Evolutionary conservation across 2,113 vertebrate species (phyloP).

Genomic region (Macrotus californicus): DNA sequence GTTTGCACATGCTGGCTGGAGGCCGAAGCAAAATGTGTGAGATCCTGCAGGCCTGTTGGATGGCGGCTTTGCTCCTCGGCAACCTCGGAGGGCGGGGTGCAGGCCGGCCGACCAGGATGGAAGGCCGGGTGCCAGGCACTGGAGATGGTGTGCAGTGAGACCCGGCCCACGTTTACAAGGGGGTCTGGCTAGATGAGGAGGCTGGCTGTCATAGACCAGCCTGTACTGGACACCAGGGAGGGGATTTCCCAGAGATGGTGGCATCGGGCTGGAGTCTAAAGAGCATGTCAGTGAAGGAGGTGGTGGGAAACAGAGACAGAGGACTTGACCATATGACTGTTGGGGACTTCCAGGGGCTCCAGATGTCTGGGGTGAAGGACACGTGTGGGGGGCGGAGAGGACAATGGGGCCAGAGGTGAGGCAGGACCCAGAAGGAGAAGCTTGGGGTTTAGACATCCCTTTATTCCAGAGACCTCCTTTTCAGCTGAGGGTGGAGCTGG

Average conservation of each 20-base stretch:
- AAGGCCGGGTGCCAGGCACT: accelerated
- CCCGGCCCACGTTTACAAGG: accelerated
- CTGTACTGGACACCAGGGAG: background rate
- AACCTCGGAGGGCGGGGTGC: background rate
- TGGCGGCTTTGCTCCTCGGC: background rate
- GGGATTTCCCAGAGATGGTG: background rate
- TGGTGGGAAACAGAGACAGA: background rate
- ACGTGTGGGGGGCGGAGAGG: accelerated
- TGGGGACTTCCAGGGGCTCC: background rate
- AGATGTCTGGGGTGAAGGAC: background rate
- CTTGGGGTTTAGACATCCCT: background rate
- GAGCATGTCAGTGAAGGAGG: accelerated
- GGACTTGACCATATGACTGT: background rate
- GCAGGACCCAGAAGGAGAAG: background rate
- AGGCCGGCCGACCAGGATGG: accelerated
- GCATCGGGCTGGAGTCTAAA: background rate
- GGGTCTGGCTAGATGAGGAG: accelerated
- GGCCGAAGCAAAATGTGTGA: background rate
- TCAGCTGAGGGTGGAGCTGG: background rate
- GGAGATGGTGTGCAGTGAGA: accelerated
- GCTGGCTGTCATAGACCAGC: accelerated
- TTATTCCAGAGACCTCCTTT: accelerated
- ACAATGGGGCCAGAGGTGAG: background rate
- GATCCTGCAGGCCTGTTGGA: background rate
- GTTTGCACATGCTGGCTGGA: too few species aligned